Conservation (phyloP, 2,113 vertebrate genomes). For the Lichenostomus cassidix region DNA sequence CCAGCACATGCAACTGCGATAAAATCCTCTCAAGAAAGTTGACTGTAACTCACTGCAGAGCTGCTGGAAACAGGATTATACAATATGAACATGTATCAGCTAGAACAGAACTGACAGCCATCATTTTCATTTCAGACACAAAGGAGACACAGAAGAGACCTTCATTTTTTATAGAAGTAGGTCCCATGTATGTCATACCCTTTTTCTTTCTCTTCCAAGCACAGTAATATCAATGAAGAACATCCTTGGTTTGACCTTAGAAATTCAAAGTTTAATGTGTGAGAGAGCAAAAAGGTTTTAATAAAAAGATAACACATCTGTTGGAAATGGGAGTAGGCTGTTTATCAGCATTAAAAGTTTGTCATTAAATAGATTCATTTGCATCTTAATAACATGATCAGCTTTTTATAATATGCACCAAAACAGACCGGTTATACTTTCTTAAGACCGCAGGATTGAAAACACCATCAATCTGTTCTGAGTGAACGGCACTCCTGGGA, state of each 20-base stretch:
- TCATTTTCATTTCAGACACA: not conserved
- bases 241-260: not conserved
- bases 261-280: not conserved
- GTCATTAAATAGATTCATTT: not conserved
- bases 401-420: not conserved
- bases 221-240: not conserved
- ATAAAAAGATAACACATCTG: not conserved
- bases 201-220: not conserved
- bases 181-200: not conserved
- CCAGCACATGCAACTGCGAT: not conserved
- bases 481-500: constrained; percentile 22
- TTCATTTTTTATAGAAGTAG: not conserved
- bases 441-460: constrained; percentile 5
- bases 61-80: not conserved
- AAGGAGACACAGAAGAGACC: not conserved
- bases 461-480: constrained; percentile 24
- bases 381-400: not conserved
- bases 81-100: not conserved
- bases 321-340: not conserved
- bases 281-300: not conserved
- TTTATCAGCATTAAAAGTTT: not conserved
- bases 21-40: not conserved
- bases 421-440: not conserved
- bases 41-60: not conserved
- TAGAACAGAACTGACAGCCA: not conserved